Base-by-base conservation (phyloP, 2,797 vertebrate genomes). In the Pelodytes ibericus region DNA sequence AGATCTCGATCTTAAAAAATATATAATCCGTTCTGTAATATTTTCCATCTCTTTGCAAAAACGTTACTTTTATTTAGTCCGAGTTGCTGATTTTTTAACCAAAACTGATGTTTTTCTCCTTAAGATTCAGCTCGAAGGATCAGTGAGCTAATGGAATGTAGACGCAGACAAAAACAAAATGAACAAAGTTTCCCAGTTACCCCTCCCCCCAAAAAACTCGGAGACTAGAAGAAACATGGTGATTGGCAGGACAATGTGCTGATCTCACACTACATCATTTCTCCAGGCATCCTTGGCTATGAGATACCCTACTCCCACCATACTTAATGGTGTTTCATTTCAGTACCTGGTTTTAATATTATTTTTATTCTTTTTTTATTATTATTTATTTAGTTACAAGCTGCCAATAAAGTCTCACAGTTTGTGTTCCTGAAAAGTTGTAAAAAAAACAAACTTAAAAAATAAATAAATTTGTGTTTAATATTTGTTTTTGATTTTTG, bases 161-260 rank as follows among this genome's bases (percentile, higher is more conserved):
- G 18, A 22, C 33, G 24, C 8, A 71, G 33, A 22, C 2, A 36
- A 61, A 36, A 51, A 41, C 22, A 59, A 24, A 39, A 64, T 15
- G 6, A 41, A 15, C 56, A 49, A 59, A 27, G 51, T 44, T 64
- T 62, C 75, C 44, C 70, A 44, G 53, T 51, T 18, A 71, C 68
- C 59, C 41, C 61, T 62, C 36, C 30, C 47, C 31, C 47, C 25
- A 16, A 4, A 30, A 56, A 33, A 53, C 49, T 16, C 22, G 7
- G 10, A 64, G 26, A 47, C 27, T 36, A 49, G 25, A 10, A 69
- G 39, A 8, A 60, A 13, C 31, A 36, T 58, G 56, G 39, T 25
- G 20, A 49, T 62, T 62, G 70, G 41, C 31, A 41, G 56, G 25
- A 63, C 76, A 67, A 60, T 47, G 18, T 47, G 36, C 69, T 71